Conservation (phyloP, 2,113 vertebrate species). For the Myotis yumanensis region DNA sequence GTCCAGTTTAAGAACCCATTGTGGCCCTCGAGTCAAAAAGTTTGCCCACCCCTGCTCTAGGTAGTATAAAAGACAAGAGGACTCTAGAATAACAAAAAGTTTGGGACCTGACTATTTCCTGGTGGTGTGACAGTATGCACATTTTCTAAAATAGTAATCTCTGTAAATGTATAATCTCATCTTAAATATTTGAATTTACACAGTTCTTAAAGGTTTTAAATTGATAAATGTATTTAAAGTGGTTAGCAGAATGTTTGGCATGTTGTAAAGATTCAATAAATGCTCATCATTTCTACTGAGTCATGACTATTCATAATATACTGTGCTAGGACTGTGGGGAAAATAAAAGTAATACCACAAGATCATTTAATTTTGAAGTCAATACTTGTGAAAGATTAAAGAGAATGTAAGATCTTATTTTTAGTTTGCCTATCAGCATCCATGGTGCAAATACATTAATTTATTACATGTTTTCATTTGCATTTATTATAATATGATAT, state of each 20-base stretch:
- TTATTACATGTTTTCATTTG: constrained; percentile 31
- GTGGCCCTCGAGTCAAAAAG: no score
- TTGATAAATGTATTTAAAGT: not conserved
- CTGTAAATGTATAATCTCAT: not conserved
- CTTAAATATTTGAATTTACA: not conserved
- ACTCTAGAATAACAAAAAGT: not conserved
- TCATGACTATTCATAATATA: not conserved
- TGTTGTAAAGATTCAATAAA: not conserved
- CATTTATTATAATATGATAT: not conserved
- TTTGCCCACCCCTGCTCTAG: no score
- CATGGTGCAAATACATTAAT: not conserved
- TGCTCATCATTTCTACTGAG: not conserved
- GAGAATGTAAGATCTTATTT: constrained; percentile 5
- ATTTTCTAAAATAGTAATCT: not conserved
- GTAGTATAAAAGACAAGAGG: not conserved
- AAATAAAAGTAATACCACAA: not conserved
- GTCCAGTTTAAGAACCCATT: no score
- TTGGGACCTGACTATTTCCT: not conserved
- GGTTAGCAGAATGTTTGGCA: not conserved
- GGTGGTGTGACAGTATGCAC: not conserved
- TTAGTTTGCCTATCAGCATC: not conserved
- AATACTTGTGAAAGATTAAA: not conserved
- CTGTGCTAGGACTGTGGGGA: not conserved
- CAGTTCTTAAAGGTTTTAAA: not conserved
- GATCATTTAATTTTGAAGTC: constrained; percentile 36